Percentiles rank a stretch among this genome's conserved stretches.
phyloP scores from a whole-genome alignment of 2,113 vertebrate species.

The Nyctibius bracteatus region DNA sequence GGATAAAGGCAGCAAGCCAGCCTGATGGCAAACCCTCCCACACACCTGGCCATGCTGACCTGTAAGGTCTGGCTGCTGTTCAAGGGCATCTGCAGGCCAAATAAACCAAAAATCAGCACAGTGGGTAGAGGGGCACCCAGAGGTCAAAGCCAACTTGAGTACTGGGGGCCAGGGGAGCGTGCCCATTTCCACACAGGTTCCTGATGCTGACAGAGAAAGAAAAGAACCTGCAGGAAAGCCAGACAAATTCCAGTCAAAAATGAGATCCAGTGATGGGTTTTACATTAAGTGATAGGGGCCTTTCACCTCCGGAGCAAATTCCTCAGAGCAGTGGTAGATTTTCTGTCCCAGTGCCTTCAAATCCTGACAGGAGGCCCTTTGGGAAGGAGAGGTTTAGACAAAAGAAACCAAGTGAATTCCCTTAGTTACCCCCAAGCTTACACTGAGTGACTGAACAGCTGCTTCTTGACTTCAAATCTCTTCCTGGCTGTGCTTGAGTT shows the following conservation, averaged over 20 bases:
- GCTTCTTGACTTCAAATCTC: conserved; percentile 39
- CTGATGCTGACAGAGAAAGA: background rate
- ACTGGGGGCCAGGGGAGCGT: accelerated
- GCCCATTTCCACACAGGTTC: background rate
- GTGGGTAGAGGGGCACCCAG: background rate
- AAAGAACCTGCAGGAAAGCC: background rate
- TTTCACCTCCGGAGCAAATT: conserved; percentile 22
- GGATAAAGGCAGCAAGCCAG: background rate
- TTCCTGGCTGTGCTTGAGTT: background rate
- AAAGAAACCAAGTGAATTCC: conserved; percentile 34
- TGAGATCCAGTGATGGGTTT: background rate
- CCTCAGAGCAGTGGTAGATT: background rate
- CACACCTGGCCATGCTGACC: accelerated
- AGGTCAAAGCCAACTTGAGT: background rate
- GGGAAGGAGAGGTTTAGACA: conserved; percentile 22
- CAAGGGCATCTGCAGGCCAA: background rate
- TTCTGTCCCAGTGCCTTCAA: conserved; percentile 48
- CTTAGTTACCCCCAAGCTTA: conserved; percentile 5
- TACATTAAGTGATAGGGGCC: background rate
- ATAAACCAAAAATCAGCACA: background rate
- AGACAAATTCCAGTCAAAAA: background rate
- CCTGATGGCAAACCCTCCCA: background rate
- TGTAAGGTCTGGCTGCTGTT: background rate
- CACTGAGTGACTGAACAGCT: conserved; percentile 27
- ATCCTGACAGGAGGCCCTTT: background rate